Evolutionary conservation across 1,140 invertebrate genomes (phyloP).

Genomic region (Sipha flava): DNA sequence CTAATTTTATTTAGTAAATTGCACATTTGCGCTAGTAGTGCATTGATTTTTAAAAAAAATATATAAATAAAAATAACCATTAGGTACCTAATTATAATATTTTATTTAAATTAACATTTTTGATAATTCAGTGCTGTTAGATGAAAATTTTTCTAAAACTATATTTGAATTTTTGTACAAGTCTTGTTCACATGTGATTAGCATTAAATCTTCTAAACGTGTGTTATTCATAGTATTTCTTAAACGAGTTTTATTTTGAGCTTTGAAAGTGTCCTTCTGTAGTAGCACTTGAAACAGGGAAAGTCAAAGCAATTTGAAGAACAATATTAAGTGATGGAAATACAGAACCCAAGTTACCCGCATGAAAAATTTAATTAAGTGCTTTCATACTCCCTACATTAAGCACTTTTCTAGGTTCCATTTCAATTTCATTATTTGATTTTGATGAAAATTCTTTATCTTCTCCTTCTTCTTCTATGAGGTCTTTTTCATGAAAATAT

Average conservation of each 20-base stretch:
- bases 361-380: neutral
- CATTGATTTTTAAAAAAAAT: neutral
- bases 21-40: neutral
- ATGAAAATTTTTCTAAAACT: neutral
- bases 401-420: neutral
- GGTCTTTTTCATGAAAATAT: neutral
- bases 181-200: neutral
- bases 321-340: neutral
- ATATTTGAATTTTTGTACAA: neutral
- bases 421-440: neutral
- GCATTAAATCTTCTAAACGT: neutral
- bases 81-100: neutral
- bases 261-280: neutral
- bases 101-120: neutral
- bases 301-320: too few relatives aligned
- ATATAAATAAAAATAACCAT: neutral
- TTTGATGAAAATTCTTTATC: neutral
- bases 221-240: neutral
- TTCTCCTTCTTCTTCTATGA: neutral
- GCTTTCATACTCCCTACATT: neutral
- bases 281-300: too few relatives aligned
- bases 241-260: neutral
- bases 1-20: neutral
- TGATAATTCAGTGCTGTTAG: neutral
- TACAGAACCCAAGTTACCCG: neutral